Evolutionary conservation across 2,888 invertebrate species (phyloP), one percentile per base, ranked within the genome.

Genomic region (Ennomos fuscantarius): DNA sequence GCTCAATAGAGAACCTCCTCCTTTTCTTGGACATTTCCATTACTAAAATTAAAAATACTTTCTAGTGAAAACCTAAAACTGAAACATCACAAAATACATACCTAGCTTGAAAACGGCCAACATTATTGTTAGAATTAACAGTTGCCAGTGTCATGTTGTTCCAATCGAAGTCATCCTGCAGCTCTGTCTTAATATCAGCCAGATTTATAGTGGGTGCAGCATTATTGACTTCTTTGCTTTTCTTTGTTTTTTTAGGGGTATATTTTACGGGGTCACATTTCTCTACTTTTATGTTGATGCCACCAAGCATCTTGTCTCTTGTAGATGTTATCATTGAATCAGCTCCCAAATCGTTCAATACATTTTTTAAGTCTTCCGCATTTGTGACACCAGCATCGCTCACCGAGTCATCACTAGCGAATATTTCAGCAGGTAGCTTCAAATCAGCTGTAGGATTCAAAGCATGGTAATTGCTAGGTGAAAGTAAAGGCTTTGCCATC

Each of bases 151-250:
- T 80, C 93, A 92, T 92, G 60, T 89, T 89, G 68, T 81, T 89
- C 90, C 89, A 91, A 68, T 92, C 91, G 62, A 87, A 77, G 59
- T 90, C 90, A 72, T 93, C 92, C 61, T 89, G 89, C 6, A 92
- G 76, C 74, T 92, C 93, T 59, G 92, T 90, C 80, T 93, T 93
- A 37, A 93, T 93, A 55, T 87, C 84, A 37, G 86, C 81, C 54
- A 91, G 69, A 62, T 86, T 85, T 39, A 89, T 56, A 64, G 70
- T 76, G 9, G 62, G 47, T 49, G 68, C 8, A 9, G 35, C 71
- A 62, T 68, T 71, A 62, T 68, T 71, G 36, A 68, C 77, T 66
- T 83, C 83, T 31, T 74, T 76, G 43, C 64, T 68, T 62, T 87
- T 91, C 68, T 81, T 86, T n/a, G 79, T 66, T 63, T 86, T 89